Evolutionary conservation across 2,888 invertebrate species (phyloP).

Genomic region (Drosophila lacicola): DNA sequence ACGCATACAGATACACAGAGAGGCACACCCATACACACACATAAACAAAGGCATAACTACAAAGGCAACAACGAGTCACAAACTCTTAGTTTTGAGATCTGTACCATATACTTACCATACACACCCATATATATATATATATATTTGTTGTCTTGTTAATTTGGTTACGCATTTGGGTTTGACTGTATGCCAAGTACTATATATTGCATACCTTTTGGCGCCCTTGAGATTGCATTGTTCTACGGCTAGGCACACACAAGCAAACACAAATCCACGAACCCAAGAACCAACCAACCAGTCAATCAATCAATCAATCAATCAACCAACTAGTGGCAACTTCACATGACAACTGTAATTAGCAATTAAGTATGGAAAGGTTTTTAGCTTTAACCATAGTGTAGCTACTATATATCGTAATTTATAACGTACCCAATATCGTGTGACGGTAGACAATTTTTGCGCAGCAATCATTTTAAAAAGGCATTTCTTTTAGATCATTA

Average conservation of each 20-base stretch:
- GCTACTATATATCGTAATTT: conserved; percentile 52
- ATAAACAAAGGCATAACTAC: conserved; percentile 16
- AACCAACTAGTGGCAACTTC: conserved; percentile 66
- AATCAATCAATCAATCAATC: conserved; percentile 24
- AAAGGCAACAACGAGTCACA: conserved; percentile 34
- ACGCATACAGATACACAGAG: conserved; percentile 8
- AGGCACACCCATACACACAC: conserved; percentile 12
- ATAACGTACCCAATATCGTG: conserved; percentile 49
- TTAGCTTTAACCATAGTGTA: conserved; percentile 73
- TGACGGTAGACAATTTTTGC: conserved; percentile 47
- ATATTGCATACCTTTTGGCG: conserved; percentile 77
- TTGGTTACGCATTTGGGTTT: conserved; percentile 80
- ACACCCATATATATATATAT: conserved; percentile 30
- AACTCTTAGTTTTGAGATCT: conserved; percentile 72
- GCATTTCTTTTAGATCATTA: conserved; percentile 62
- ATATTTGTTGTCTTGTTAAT: conserved; percentile 78
- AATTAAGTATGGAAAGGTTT: conserved; percentile 72
- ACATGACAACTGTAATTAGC: conserved; percentile 68
- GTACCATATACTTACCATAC: conserved; percentile 53
- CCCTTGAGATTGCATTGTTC: conserved; percentile 74
- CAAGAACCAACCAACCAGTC: conserved; percentile 31
- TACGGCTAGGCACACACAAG: conserved; percentile 60
- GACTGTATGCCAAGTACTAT: conserved; percentile 70
- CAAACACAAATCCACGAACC: conserved; percentile 26
- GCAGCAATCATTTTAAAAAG: conserved; percentile 69